Conservation (phyloP, 2,888 invertebrate genomes). For the Stenodera caucasica region DNA sequence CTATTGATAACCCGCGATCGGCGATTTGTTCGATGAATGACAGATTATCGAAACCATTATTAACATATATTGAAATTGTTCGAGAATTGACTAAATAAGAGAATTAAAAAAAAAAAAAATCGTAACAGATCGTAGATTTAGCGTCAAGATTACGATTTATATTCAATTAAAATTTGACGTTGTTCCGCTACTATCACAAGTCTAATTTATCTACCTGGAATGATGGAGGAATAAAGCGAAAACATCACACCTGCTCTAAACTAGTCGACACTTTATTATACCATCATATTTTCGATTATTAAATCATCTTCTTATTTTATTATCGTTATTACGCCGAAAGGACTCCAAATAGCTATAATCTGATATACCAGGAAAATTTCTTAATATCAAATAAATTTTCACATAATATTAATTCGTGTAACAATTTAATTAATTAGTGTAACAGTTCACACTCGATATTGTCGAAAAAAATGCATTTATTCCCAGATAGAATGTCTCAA, state of each 20-base stretch:
- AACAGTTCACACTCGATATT: too few species aligned
- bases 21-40: not conserved
- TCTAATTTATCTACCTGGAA: not conserved
- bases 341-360: not conserved
- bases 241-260: not conserved
- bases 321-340: not conserved
- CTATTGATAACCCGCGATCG: conserved; percentile 1
- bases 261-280: not conserved
- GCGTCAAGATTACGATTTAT: not conserved
- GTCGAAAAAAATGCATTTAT: too few species aligned
- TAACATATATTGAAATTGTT: too few species aligned
- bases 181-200: not conserved
- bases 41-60: too few species aligned
- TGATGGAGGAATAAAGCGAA: not conserved
- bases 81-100: too few species aligned
- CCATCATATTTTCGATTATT: not conserved
- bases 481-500: too few species aligned
- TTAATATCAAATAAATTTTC: too few species aligned
- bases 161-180: conserved; percentile 1
- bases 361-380: not conserved
- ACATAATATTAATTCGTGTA: too few species aligned
- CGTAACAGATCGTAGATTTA: not conserved
- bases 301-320: conserved; percentile 1
- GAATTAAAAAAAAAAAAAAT: not conserved
- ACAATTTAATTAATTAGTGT: too few species aligned